Base-by-base conservation (phyloP, 92 coral and sea anemone species). In the Umimayanthus chanpuru region DNA sequence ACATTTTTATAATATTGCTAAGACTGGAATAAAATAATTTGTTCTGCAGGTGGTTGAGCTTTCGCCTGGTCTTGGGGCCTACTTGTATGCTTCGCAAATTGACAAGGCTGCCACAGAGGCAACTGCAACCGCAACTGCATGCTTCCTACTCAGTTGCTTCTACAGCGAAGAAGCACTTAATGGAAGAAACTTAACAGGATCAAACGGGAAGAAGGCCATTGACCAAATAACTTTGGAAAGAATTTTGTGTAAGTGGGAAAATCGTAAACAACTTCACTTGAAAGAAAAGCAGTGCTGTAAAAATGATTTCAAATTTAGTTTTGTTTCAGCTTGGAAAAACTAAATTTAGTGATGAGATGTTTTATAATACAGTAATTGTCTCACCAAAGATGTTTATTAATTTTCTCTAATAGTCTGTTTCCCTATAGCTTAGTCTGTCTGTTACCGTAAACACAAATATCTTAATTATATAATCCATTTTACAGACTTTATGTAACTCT, bases 61-160 rank as follows among this genome's bases (percentile, higher is more conserved):
- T 38, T 74, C 47, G 32, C 78, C 78, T 4, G 78, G 78, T 12
- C 49, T 74, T 30, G 78, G 78, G 12, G 23, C n/a, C 1, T 74
- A 74, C 49, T 74, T 74, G 49, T 74, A 74, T 12, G 23, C 78
- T 5, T 30, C 8, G 12, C 78, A 9, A 5, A 9, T 74, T 10
- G 78, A 74, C 44, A 74, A 74, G 47, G 78, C 50, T 74, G 44
- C 78, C 12, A 7, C 47, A 74, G 36, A 74, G 49, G 3, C 78
- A 9, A 74, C 78, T 1, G 78, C 78, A 9, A 74, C 49, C 11
- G 44, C 78, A 74, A 74, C 78, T 10, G 78, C 78, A 74, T 74
- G 47, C 23, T 74, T 74, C 49, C 49, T 74, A 0, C 11, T 74
- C 3, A 74, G 78, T 23, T 74, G 78, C 23, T 74, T 74, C 23